Percentiles rank a stretch among this genome's conserved stretches.
Conservation (phyloP, 2,888 invertebrate genomes). For the Ecdyonurus torrentis region DNA sequence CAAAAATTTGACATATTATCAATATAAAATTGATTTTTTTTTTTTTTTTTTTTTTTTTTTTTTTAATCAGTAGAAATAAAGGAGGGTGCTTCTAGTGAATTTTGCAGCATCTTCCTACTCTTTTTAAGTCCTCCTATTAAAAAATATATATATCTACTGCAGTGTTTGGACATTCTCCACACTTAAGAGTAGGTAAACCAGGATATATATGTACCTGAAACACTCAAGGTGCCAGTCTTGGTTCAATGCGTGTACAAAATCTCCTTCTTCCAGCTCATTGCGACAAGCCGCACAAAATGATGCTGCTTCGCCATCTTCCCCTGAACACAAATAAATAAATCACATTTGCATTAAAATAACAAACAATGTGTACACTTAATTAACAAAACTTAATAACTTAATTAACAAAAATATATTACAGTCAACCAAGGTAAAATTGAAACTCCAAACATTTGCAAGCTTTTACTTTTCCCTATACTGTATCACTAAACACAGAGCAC, state of each 20-base stretch:
- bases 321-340: no score
- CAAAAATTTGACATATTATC: no score
- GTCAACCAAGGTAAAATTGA: no score
- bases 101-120: neutral
- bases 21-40: no score
- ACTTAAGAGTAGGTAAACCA: neutral
- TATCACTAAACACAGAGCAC: no score
- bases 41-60: no score
- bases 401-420: no score
- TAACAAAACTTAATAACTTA: neutral
- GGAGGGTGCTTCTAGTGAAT: neutral
- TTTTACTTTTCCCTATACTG: no score
- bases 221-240: slow-evolving; percentile 84
- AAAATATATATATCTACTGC: neutral
- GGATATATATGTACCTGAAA: slow-evolving; percentile 50
- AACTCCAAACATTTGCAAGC: no score
- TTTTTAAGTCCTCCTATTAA: neutral
- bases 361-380: neutral
- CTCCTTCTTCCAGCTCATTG: slow-evolving; percentile 54
- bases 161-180: no score
- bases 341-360: neutral
- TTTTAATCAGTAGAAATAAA: no score
- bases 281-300: slow-evolving; percentile 52
- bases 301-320: slow-evolving; percentile 11
- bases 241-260: slow-evolving; percentile 62